Conservation (phyloP, 2,797 vertebrate species). For the Morus bassanus region DNA sequence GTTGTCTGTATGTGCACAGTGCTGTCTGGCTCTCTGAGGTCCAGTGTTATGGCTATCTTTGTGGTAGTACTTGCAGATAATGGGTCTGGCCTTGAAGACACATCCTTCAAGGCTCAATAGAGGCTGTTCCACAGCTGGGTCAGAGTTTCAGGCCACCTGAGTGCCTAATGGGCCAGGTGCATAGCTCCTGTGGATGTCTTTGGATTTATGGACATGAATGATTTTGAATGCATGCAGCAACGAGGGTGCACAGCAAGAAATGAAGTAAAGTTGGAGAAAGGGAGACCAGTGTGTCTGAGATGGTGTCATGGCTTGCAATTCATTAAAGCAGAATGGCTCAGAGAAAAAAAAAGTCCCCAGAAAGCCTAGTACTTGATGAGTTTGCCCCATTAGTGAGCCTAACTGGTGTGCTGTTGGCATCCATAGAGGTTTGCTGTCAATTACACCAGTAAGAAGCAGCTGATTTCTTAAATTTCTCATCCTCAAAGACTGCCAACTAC, state of each 20-base stretch:
- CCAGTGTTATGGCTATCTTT: background rate
- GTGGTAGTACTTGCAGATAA: background rate
- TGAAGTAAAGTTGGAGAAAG: background rate
- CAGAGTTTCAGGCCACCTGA: background rate
- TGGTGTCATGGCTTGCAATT: background rate
- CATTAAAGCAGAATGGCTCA: background rate
- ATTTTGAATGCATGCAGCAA: background rate
- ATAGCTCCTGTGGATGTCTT: background rate
- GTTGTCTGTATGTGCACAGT: background rate
- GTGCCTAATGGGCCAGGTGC: background rate
- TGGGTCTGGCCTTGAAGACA: background rate
- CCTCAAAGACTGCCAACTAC: background rate
- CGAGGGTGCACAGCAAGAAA: background rate
- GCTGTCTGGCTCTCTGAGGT: background rate
- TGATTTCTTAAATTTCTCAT: background rate
- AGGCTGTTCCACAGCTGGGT: background rate
- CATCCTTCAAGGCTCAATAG: background rate
- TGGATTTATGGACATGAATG: background rate
- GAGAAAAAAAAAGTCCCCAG: background rate
- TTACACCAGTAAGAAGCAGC: background rate
- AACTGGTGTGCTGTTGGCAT: background rate
- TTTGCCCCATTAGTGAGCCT: background rate
- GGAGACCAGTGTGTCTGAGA: background rate
- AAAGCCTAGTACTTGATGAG: background rate
- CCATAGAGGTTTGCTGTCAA: background rate